Percentiles rank a stretch among this genome's conserved stretches.
phyloP scores from a whole-genome alignment of 1,140 invertebrate species.

The Druon quercuslanigerum region DNA sequence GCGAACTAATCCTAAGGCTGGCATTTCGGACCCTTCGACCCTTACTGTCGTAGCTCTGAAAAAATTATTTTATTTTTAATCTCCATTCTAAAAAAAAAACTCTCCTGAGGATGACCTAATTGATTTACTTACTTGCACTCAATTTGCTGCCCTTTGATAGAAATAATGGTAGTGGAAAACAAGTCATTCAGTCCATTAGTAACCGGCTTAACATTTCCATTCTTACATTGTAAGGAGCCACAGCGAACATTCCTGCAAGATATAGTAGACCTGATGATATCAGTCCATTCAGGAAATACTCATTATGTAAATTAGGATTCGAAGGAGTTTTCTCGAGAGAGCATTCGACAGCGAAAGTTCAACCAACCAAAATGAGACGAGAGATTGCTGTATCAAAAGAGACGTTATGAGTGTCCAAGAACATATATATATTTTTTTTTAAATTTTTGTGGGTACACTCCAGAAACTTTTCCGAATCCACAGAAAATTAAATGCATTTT shows the following conservation, averaged over 20 bases:
- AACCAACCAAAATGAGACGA: neutral
- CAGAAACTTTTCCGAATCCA: no score
- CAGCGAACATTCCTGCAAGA: slow-evolving; percentile 87
- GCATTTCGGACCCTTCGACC: slow-evolving; percentile 79
- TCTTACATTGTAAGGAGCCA: slow-evolving; percentile 92
- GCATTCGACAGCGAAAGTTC: neutral
- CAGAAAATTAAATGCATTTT: no score
- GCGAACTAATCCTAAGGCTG: slow-evolving; percentile 85
- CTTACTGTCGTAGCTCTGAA: slow-evolving; percentile 59
- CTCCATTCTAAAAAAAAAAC: slow-evolving; percentile 18
- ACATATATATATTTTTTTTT: no score
- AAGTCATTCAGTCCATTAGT: slow-evolving; percentile 86
- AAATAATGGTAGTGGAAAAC: slow-evolving; percentile 90
- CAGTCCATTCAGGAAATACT: neutral
- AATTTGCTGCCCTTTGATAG: slow-evolving; percentile 88
- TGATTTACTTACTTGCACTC: slow-evolving; percentile 91
- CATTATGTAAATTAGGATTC: slow-evolving; percentile 4
- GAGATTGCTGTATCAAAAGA: no score
- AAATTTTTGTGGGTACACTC: no score
- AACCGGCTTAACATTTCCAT: slow-evolving; percentile 86
- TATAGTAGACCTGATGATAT: slow-evolving; percentile 35
- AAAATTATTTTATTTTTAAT: slow-evolving; percentile 38
- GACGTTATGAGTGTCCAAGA: neutral
- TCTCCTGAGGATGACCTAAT: slow-evolving; percentile 7
- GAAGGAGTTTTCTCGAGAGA: neutral